phyloP scores from a whole-genome alignment of 2,113 vertebrate species.

The Indri indri region DNA sequence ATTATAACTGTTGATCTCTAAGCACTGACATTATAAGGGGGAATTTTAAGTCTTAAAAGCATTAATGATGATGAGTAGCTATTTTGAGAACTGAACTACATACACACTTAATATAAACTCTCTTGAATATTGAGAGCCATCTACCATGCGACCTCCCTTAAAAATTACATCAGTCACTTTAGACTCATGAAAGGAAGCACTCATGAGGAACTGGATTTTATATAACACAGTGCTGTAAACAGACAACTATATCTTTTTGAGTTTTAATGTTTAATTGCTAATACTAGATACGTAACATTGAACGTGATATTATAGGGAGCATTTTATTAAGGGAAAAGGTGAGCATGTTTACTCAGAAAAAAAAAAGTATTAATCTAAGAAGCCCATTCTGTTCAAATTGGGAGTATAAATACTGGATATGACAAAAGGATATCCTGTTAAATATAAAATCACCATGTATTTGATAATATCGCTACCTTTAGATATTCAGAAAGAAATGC shows the following conservation, averaged over 20 bases:
- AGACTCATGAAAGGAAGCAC: neutral
- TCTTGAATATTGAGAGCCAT: neutral
- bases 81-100: neutral
- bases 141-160: neutral
- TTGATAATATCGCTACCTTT: neutral
- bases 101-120: neutral
- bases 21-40: neutral
- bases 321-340: neutral
- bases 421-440: neutral
- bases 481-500: neutral
- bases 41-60: neutral
- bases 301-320: neutral
- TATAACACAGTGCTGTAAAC: neutral
- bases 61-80: conserved; percentile 20
- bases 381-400: neutral
- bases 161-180: neutral
- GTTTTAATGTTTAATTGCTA: neutral
- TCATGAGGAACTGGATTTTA: neutral
- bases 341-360: neutral
- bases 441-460: neutral
- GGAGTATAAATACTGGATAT: neutral
- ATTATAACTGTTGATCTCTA: neutral
- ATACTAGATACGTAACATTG: neutral
- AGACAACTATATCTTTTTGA: neutral
- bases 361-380: neutral